These are phyloP conservation scores for Rhopilema esculentum DNA, from an alignment of 30 jellyfish, hydroid and myxozoan species.

Conservation along the genomic window DNA sequence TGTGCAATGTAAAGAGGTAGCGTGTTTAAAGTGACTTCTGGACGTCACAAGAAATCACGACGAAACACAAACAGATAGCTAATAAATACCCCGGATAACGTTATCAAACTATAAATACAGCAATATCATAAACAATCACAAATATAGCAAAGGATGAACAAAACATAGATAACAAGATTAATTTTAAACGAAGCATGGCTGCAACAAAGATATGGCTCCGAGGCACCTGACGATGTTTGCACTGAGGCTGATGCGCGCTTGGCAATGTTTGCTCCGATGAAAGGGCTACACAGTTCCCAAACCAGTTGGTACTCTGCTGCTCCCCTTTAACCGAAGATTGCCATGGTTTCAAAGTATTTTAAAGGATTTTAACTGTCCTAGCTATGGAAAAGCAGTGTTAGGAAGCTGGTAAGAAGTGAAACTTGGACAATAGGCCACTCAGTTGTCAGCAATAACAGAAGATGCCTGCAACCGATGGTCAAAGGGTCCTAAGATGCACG, in stretches of 20 bases:
- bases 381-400: too few species aligned
- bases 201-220: too few species aligned
- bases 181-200: too few species aligned
- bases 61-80: background rate
- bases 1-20: too few species aligned
- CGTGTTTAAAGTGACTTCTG: too few species aligned
- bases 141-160: background rate
- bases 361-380: background rate
- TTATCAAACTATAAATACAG: background rate
- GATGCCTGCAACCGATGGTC: background rate
- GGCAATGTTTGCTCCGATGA: background rate
- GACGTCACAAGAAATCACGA: background rate
- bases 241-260: background rate
- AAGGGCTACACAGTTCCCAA: background rate
- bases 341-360: background rate
- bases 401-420: too few species aligned
- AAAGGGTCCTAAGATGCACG: background rate
- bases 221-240: too few species aligned
- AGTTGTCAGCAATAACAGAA: background rate
- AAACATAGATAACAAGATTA: too few species aligned
- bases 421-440: background rate
- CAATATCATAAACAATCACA: background rate
- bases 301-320: background rate
- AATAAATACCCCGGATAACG: background rate
- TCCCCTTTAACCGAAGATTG: background rate